Percentiles rank a stretch among this genome's conserved stretches.
phyloP scores from a whole-genome alignment of 2,113 vertebrate species.

The Apistogramma diplotaenia region DNA sequence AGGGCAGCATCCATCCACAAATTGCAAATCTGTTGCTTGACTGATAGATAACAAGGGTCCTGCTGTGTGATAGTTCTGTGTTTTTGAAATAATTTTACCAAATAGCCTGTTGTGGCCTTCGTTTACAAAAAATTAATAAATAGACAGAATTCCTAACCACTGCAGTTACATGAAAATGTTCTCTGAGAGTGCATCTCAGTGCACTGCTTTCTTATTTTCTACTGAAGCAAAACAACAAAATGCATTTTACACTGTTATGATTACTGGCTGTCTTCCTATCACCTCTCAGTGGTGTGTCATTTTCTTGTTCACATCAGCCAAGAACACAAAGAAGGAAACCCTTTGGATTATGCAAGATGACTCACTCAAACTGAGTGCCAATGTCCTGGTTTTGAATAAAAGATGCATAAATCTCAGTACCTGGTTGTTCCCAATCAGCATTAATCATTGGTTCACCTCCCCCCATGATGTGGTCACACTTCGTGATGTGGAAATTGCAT shows the following conservation, averaged over 20 bases:
- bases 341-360: not conserved
- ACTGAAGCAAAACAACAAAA: not conserved
- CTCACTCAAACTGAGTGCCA: not conserved
- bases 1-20: conserved; percentile 42
- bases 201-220: not conserved
- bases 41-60: not conserved
- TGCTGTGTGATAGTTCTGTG: not conserved
- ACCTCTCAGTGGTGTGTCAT: not conserved
- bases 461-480: not conserved
- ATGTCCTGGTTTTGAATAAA: not conserved
- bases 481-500: not conserved
- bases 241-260: not conserved
- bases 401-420: not conserved
- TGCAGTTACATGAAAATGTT: not conserved
- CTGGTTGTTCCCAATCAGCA: not conserved
- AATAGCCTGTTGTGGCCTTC: not conserved
- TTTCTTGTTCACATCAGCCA: not conserved
- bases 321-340: not conserved
- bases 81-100: not conserved
- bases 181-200: not conserved
- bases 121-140: not conserved
- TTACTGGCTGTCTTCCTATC: not conserved
- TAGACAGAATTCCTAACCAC: not conserved
- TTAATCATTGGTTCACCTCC: not conserved
- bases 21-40: not conserved